Evolutionary conservation across 1,140 invertebrate genomes (phyloP).

Genomic region (Trinorchestia longiramus): DNA sequence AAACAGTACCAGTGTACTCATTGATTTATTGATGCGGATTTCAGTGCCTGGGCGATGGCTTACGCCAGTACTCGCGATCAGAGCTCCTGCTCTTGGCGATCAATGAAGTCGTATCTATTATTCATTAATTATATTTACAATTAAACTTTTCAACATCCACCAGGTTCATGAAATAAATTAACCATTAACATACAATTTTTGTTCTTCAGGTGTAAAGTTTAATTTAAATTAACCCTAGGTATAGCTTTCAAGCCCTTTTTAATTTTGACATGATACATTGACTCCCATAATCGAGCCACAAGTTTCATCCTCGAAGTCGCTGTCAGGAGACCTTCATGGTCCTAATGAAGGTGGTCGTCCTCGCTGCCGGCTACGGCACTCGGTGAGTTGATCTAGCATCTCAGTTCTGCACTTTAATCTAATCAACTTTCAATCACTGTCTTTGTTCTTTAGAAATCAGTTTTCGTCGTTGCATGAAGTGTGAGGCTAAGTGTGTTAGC

Average conservation of each 20-base stretch:
- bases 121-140: too few species aligned
- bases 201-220: background rate
- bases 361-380: constrained; percentile 39
- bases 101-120: too few species aligned
- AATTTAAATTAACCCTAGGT: background rate
- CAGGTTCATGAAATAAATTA: too few species aligned
- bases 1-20: background rate
- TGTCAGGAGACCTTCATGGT: background rate
- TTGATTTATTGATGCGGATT: background rate
- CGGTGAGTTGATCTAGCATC: background rate
- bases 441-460: background rate
- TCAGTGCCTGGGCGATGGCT: background rate
- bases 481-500: too few species aligned
- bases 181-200: background rate
- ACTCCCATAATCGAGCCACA: background rate
- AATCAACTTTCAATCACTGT: background rate
- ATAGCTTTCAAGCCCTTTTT: background rate
- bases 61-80: too few species aligned
- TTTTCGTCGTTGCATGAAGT: too few species aligned
- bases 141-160: too few species aligned
- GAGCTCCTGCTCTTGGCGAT: too few species aligned
- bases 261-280: background rate
- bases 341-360: constrained; percentile 17
- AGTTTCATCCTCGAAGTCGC: background rate
- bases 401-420: background rate